A percentile compares a stretch with the other conserved stretches of the same genome.
Evolutionary conservation across 2,113 vertebrate species (phyloP).

Genomic region (Xenopus laevis): DNA sequence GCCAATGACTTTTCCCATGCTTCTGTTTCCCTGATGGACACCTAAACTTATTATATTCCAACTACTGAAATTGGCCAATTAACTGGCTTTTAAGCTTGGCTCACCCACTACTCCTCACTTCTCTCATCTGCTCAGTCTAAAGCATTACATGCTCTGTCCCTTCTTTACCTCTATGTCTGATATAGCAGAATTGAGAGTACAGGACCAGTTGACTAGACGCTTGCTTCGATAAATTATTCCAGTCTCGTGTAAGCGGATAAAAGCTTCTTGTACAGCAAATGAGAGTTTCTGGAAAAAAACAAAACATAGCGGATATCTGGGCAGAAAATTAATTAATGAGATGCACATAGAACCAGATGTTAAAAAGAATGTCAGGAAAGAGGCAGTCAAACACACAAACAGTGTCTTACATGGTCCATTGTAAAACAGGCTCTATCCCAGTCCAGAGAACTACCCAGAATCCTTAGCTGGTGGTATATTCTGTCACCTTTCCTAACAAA

Average conservation of each 20-base stretch:
- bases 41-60: too few species aligned
- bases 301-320: too few species aligned
- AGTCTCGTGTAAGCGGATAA: slow-evolving; percentile 75
- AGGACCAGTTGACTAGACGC: slow-evolving; percentile 86
- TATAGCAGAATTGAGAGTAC: slow-evolving; percentile 82
- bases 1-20: too few species aligned
- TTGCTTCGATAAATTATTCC: slow-evolving; percentile 83
- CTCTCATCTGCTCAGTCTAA: too few species aligned
- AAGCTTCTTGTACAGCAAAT: slow-evolving; percentile 77
- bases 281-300: slow-evolving; percentile 66
- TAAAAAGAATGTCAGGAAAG: too few species aligned
- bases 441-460: slow-evolving; percentile 81
- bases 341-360: neutral
- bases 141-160: too few species aligned
- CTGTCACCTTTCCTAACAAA: slow-evolving; percentile 77
- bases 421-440: slow-evolving; percentile 89
- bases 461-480: slow-evolving; percentile 84
- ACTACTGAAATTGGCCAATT: too few species aligned
- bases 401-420: slow-evolving; percentile 78
- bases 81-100: too few species aligned
- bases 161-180: slow-evolving; percentile 83
- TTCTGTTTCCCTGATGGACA: too few species aligned
- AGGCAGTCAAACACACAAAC: too few species aligned
- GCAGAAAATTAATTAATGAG: neutral
- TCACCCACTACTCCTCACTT: too few species aligned